Evolutionary conservation across 2,113 vertebrate species (phyloP), one percentile per base, ranked within the genome.

Genomic region (Acanthisitta chloris): DNA sequence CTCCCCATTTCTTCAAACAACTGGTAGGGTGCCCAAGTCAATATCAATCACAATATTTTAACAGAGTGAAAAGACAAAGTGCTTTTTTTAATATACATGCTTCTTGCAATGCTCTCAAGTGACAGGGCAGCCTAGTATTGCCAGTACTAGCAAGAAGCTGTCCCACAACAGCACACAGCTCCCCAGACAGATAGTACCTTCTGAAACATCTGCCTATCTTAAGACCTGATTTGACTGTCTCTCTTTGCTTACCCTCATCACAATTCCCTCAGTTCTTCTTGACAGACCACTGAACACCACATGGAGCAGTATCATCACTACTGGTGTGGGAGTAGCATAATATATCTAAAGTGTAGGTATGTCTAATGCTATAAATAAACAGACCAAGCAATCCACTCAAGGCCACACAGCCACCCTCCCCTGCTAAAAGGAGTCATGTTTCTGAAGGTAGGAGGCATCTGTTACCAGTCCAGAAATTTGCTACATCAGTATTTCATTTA

Each of bases 81-180:
- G 6, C 1, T 43, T 24, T 40, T 31, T 58, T 23, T 28, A 17
- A 19, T 14, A 28, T 8, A 38, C 24, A 31, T 1, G 1, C 8
- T 16, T 51, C 33, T 43, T 69, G 38, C 9, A 34, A 42, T 28
- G 29, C 23, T 58, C 16, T 17, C 12, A 84, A 48, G 18, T 14
- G 1, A 66, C 40, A 49, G 9, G 15, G 10, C 4, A 1, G 3
- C 2, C 6, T 43, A 4, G 2, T 12, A 28, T 26, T 54, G 51
- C 17, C 40, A 25, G 17, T 14, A 87, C 8, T 8, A 17, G 34
- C 28, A 85, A 59, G 28, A 31, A 58, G 36, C 25, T 45, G 28
- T 36, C 24, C 40, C 48, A 0, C 18, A 77, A 46, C 33, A 73
- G 55, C 26, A 92, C 18, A 42, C 2, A 17, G 38, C 24, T 84